Evolutionary conservation across 2,888 invertebrate genomes (phyloP), one percentile per base, ranked within the genome.

Genomic region (Pandemis heparana): DNA sequence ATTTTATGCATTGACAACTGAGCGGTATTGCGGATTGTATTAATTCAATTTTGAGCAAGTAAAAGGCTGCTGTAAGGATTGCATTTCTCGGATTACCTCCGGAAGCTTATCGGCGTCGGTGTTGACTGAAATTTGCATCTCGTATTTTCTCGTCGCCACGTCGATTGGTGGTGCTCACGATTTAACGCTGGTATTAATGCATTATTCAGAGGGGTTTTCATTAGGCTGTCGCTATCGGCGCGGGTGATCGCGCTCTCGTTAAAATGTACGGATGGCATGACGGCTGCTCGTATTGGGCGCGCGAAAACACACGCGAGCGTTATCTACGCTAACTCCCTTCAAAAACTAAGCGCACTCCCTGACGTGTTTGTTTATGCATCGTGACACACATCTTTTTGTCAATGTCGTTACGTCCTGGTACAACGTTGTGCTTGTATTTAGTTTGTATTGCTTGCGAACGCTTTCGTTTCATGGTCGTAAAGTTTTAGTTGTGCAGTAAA

Each of bases 111-210:
- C 90, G 81, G 85, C 86, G 87, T 89, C 83, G 83, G 86, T 88
- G 89, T 90, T 90, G 88, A 90, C 87, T 92, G 87, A 83, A 90
- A 94, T 92, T 93, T 94, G 91, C 92, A 94, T 93, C 90, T 88
- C 86, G 90, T 89, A 90, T 90, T 89, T 89, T 91, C 90, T 85
- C 87, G 87, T 89, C 85, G 90, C 89, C 85, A 84, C 85, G 85
- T 85, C 87, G 89, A 92, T 91, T 90, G 91, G 89, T 87, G 87
- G 89, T 90, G 90, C 91, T 91, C 94, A 94, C 93, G 94, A 92
- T 93, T 93, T 92, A 94, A 93, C 92, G 92, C 94, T 90, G 84
- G 92, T 92, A 92, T 94, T 91, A 92, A 94, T 94, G 94, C 94
- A 94, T 94, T 94, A 94, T 94, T 94, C 94, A 94, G 87, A 88